A percentile compares a stretch with the other conserved stretches of the same genome.
phyloP scores from a whole-genome alignment of 2,888 invertebrate genomes.

The Amitus sp. region DNA sequence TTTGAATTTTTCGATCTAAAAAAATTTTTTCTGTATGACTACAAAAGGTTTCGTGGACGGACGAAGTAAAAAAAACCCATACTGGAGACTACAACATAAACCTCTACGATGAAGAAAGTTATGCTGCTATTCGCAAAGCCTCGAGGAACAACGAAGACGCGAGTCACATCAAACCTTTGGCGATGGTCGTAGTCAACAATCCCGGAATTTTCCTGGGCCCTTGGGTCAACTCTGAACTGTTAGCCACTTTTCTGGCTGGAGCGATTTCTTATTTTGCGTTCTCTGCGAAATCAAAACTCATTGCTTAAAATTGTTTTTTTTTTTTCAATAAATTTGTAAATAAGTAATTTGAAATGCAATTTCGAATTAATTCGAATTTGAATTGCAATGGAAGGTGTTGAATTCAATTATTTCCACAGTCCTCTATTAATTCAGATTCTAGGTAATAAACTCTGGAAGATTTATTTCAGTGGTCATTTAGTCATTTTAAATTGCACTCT shows the following conservation, averaged over 20 bases:
- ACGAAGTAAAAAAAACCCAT: slow-evolving; percentile 84
- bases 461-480: too few relatives aligned
- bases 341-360: neutral
- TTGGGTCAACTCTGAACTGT: slow-evolving; percentile 91
- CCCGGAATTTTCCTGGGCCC: slow-evolving; percentile 90
- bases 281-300: slow-evolving; percentile 82
- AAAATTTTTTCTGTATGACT: too few relatives aligned
- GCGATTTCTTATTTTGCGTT: slow-evolving; percentile 89
- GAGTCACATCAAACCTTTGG: slow-evolving; percentile 74
- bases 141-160: slow-evolving; percentile 78
- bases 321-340: neutral
- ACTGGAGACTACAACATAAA: slow-evolving; percentile 84
- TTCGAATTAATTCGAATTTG: neutral
- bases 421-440: too few relatives aligned
- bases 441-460: too few relatives aligned
- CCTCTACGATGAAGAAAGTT: slow-evolving; percentile 93
- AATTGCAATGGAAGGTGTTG: too few relatives aligned
- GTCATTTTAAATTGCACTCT: too few relatives aligned
- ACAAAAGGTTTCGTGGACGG: slow-evolving; percentile 94
- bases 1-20: too few relatives aligned
- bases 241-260: slow-evolving; percentile 82
- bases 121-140: slow-evolving; percentile 85
- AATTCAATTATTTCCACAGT: too few relatives aligned
- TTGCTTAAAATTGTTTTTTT: slow-evolving; percentile 68
- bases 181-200: slow-evolving; percentile 78